Evolutionary conservation across 1,140 invertebrate genomes (phyloP), one percentile per base, ranked within the genome.

Genomic region (Zaprionus gabonicus): DNA sequence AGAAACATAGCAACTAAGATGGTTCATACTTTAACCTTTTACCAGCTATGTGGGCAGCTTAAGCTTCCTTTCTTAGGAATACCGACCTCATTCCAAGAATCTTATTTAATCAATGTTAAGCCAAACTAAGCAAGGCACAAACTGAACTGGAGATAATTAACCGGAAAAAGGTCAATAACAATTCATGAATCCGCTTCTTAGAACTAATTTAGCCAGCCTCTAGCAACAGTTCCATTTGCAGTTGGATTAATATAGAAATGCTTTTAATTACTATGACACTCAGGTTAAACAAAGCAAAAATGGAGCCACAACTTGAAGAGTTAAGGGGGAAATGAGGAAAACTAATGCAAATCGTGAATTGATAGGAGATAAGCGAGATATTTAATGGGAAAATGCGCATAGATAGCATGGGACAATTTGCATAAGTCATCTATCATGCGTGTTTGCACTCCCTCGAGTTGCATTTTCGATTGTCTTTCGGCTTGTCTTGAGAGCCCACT

Each of bases 21-120:
- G 7, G 7, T 17, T 1, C 0, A 6, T 46, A 46, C 2, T 46
- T 17, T 2, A 44, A 17, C 41, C 6, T 17, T 44, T 44, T 7
- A 1, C 0, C n/a, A 7, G 6, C n/a, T n/a, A n/a, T 13, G n/a
- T 44, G 15, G 41, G 41, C 41, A 13, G 31, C 23, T 20, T 44
- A 4, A 31, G 28, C 17, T 56, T 41, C 4, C 15, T 9, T 56
- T 9, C 9, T 23, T 41, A 34, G 12, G 51, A 15, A 15, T 55
- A 15, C 27, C 10, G 12, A 5, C 23, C 23, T n/a, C 31, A 66
- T 66, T 56, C 38, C 53, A 57, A 15, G 36, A 36, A 57, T 31
- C 28, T 66, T 17, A 55, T 38, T 65, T 55, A 28, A 55, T 55
- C 34, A 55, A 36, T 34, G 2, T 34, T 10, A 23, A 25, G 51